phyloP scores from a whole-genome alignment of 2,888 invertebrate genomes.

The Lysandra coridon region DNA sequence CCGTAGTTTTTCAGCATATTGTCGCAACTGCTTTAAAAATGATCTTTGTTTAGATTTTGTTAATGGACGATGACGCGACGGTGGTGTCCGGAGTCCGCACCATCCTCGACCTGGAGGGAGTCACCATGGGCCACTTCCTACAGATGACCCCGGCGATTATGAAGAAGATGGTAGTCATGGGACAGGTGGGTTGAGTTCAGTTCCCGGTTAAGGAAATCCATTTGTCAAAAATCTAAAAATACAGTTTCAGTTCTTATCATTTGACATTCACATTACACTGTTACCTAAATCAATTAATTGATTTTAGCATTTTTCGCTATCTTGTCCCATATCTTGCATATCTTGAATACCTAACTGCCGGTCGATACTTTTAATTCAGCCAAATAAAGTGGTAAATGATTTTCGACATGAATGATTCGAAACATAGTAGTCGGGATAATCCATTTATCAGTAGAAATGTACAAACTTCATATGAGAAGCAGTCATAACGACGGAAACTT shows the following conservation, averaged over 20 bases:
- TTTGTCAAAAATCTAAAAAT: background rate
- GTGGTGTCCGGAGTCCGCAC: slow-evolving; percentile 56
- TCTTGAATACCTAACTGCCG: no score
- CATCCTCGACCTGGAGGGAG: slow-evolving; percentile 67
- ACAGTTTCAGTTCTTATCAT: background rate
- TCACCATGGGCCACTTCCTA: slow-evolving; percentile 64
- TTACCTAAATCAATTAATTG: background rate
- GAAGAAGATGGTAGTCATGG: slow-evolving; percentile 61
- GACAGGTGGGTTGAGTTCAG: slow-evolving; percentile 45
- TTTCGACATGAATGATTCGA: no score
- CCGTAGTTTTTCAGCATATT: no score
- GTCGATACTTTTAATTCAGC: no score
- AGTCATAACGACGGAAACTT: background rate
- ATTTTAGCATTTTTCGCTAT: background rate
- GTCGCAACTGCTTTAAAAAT: background rate
- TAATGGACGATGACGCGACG: slow-evolving; percentile 70
- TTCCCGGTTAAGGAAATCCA: background rate
- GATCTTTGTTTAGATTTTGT: slow-evolving; percentile 48
- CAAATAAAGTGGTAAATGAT: no score
- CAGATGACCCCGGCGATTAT: slow-evolving; percentile 65
- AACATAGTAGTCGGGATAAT: no score
- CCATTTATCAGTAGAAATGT: no score
- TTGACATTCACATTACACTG: background rate
- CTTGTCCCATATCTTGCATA: no score
- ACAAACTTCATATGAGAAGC: no score